Evolutionary conservation across 2,888 invertebrate genomes (phyloP).

Genomic region (Melanotus villosus): DNA sequence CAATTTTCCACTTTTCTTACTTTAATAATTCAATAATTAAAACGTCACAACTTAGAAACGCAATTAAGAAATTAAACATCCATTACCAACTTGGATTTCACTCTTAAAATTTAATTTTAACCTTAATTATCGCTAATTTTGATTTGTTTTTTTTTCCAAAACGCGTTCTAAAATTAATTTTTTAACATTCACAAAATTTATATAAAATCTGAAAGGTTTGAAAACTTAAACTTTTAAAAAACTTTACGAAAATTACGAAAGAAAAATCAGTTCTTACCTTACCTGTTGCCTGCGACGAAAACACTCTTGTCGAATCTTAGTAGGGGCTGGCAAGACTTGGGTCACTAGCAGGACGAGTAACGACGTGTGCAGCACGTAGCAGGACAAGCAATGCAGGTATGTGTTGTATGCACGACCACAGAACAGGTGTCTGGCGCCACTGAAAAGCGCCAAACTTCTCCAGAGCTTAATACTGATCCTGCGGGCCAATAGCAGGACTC

Average conservation of each 20-base stretch:
- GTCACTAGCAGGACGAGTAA: conserved; percentile 8
- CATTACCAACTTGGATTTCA: no score
- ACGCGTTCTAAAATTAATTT: no score
- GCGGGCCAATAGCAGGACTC: conserved; percentile 37
- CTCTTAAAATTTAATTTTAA: no score
- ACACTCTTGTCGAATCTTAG: background rate
- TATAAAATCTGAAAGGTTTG: no score
- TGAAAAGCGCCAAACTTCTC: conserved; percentile 46
- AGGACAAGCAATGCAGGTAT: conserved; percentile 25
- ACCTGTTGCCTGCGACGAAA: conserved; percentile 16
- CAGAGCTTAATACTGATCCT: conserved; percentile 40
- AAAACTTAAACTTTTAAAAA: conserved; percentile 4
- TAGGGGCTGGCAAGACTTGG: background rate
- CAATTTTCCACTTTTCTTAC: no score
- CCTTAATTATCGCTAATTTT: no score
- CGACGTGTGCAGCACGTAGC: conserved; percentile 5
- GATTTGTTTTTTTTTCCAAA: no score
- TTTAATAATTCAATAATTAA: no score
- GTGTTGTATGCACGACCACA: conserved; percentile 43
- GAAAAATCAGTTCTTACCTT: conserved; percentile 1
- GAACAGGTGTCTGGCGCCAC: conserved; percentile 45
- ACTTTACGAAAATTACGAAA: background rate
- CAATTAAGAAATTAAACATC: no score
- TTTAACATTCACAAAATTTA: no score
- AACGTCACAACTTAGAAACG: no score